These are phyloP conservation scores for Monopterus albus DNA, from an alignment of 2,113 vertebrate genomes.

Conservation along the genomic window DNA sequence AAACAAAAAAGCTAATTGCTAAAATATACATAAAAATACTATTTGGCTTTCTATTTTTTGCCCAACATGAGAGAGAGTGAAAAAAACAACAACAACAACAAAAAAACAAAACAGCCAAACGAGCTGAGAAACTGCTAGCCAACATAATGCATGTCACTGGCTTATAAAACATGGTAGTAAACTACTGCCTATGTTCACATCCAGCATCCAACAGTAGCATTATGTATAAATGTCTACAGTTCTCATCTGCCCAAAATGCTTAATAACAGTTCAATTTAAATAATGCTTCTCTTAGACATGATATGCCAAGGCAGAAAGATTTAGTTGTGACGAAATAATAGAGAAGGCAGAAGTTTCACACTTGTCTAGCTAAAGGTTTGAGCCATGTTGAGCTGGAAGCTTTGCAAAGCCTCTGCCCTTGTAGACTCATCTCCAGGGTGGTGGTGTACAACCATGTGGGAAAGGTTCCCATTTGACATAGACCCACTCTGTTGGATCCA, in stretches of 20 bases:
- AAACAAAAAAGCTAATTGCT: too few species aligned
- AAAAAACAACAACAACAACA: background rate
- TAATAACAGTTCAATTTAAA: slow-evolving; percentile 9
- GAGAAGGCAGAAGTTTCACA: slow-evolving; percentile 32
- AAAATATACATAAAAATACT: too few species aligned
- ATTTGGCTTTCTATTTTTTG: background rate
- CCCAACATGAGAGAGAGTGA: too few species aligned
- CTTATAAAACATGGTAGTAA: slow-evolving; percentile 2
- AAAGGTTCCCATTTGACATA: slow-evolving; percentile 35
- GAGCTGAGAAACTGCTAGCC: too few species aligned
- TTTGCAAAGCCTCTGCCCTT: slow-evolving; percentile 38
- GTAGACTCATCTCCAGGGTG: slow-evolving; percentile 25
- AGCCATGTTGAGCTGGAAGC: slow-evolving; percentile 16
- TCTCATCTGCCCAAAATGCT: slow-evolving; percentile 30
- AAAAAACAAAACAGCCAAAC: too few species aligned
- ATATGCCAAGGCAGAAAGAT: background rate
- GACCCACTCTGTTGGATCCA: slow-evolving; percentile 15
- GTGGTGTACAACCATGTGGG: slow-evolving; percentile 25
- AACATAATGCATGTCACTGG: background rate
- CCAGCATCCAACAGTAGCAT: slow-evolving; percentile 14
- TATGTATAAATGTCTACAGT: background rate
- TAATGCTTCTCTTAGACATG: slow-evolving; percentile 23
- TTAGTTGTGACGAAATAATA: slow-evolving; percentile 34
- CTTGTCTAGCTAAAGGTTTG: slow-evolving; percentile 30
- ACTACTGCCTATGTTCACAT: background rate